Conservation (phyloP, 1,140 invertebrate species). For the Drosophila teissieri region DNA sequence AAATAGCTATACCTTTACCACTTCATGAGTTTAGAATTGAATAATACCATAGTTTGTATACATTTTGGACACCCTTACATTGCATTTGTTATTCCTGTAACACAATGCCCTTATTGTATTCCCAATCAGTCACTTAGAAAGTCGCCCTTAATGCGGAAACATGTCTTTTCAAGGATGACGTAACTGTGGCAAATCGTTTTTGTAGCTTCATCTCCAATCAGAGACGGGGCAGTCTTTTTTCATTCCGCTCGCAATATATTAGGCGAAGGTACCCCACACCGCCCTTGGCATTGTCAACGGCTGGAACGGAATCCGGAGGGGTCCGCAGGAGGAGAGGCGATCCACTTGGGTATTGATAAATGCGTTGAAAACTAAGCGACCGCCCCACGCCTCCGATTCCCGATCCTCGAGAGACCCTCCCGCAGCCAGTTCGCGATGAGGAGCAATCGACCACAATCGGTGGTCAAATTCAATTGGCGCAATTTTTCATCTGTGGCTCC, state of each 20-base stretch:
- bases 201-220: constrained; percentile 50
- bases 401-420: constrained; percentile 7
- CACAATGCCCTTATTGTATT: too few relatives aligned
- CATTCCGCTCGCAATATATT: constrained; percentile 34
- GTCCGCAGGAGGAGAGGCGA: constrained; percentile 17
- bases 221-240: constrained; percentile 38
- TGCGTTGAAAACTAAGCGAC: constrained; percentile 81
- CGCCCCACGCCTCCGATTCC: constrained; percentile 36
- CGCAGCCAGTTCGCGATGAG: constrained; percentile 37
- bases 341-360: constrained; percentile 81
- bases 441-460: constrained; percentile 65
- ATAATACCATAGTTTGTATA: too few relatives aligned
- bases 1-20: neutral
- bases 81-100: too few relatives aligned
- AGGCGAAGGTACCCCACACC: constrained; percentile 32
- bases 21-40: neutral
- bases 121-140: neutral
- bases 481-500: constrained; percentile 78
- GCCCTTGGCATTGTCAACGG: constrained; percentile 72
- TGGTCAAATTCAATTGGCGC: constrained; percentile 82
- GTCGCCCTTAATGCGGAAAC: neutral
- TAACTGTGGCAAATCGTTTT: constrained; percentile 50
- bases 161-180: constrained; percentile 12
- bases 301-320: constrained; percentile 13
- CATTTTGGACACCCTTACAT: too few relatives aligned